Evolutionary conservation across 2,113 vertebrate species (phyloP), one percentile per base, ranked within the genome.

Genomic region (Aythya baeri): DNA sequence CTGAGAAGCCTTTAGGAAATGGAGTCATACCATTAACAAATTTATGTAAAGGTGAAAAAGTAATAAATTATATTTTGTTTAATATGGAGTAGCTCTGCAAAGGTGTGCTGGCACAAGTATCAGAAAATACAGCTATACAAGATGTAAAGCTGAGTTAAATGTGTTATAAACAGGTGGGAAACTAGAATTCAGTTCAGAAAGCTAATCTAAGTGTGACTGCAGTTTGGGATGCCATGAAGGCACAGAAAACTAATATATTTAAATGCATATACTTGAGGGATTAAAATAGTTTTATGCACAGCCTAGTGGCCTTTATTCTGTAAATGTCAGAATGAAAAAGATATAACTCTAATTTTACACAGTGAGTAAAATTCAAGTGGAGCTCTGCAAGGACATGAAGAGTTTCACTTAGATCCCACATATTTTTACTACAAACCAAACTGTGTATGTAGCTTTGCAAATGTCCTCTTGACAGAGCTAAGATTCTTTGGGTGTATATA

Each of bases 361-460:
- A n/a, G 8, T n/a, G 11, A 75, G 31, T n/a, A 44, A 75, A 75
- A 44, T 49, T 36, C n/a, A 49, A 59, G 27, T 7, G 9, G 43
- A 82, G 20, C 31, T 49, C 68, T 82, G 29, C 22, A 70, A 6
- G 15, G 52, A 59, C 22, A 21, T 2, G 34, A 62, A 43, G 18
- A 71, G 1, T 55, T 46, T 44, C 1, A 31, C 65, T 26, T 16
- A 66, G 23, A 4, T 23, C 5, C 6, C 9, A 8, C 0, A 34
- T 13, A 44, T 26, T 61, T 0, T 59, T 22, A 72, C 29, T 89
- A 61, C 38, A 75, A 73, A 75, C 32, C 84, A 5, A 76, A 68
- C 17, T 38, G 20, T 1, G 0, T 23, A 36, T 36, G 20, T 21
- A 76, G 17, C 43, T 74, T 89, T 83, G 13, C 14, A 94, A 59